Evolutionary conservation across 2,888 invertebrate genomes (phyloP).

Genomic region (Galerucella pusilla): DNA sequence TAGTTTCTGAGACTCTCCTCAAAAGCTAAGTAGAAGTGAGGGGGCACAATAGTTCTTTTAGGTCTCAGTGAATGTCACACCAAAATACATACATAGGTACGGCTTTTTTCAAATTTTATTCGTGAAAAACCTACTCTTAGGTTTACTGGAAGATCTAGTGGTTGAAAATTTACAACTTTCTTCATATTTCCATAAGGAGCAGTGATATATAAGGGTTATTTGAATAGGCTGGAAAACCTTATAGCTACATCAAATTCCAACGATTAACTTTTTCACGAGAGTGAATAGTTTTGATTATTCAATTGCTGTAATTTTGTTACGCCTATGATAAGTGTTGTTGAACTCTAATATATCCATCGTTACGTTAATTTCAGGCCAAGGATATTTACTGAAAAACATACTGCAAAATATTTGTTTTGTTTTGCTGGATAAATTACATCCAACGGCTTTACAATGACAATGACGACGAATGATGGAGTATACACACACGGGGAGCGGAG

Average conservation of each 20-base stretch:
- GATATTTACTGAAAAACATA: slow-evolving; percentile 39
- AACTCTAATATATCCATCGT: slow-evolving; percentile 42
- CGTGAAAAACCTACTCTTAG: no score
- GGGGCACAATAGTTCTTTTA: no score
- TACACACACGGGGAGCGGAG: background rate
- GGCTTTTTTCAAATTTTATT: no score
- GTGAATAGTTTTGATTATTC: background rate
- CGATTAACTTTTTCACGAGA: background rate
- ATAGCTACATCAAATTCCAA: background rate
- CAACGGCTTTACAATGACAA: slow-evolving; percentile 35
- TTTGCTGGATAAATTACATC: slow-evolving; percentile 33
- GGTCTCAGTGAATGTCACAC: no score
- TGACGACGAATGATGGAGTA: slow-evolving; percentile 22
- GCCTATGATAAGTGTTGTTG: slow-evolving; percentile 41
- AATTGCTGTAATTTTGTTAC: slow-evolving; percentile 10
- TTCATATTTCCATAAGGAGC: no score
- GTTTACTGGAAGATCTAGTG: no score
- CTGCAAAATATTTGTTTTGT: slow-evolving; percentile 40
- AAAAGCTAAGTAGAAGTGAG: no score
- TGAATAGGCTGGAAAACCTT: no score
- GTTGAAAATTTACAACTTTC: no score
- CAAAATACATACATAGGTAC: no score
- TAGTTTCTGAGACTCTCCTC: no score
- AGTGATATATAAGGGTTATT: no score
- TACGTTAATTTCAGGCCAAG: slow-evolving; percentile 45